A percentile compares a stretch with the other conserved stretches of the same genome.
phyloP scores from a whole-genome alignment of 1,140 invertebrate genomes.

The Linepithema humile region DNA sequence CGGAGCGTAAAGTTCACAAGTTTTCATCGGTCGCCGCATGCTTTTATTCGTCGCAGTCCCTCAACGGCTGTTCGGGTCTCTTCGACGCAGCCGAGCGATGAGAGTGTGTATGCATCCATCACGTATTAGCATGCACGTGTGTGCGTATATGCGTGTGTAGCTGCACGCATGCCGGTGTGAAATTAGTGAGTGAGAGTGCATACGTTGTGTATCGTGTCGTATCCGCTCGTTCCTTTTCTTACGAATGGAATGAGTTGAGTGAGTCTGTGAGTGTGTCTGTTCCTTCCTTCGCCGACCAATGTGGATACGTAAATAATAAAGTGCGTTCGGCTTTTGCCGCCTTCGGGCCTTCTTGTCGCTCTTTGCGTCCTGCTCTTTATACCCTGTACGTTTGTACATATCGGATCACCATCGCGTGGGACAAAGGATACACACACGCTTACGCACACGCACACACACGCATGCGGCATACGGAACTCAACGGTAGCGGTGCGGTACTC shows the following conservation, averaged over 20 bases:
- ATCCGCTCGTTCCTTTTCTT: not conserved
- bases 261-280: not conserved
- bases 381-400: slow-evolving; percentile 12
- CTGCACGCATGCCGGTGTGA: not conserved
- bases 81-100: slow-evolving; percentile 22
- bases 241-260: slow-evolving; percentile 34
- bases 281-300: slow-evolving; percentile 27
- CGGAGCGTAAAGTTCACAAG: not conserved
- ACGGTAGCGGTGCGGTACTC: slow-evolving; percentile 36
- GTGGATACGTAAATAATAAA: slow-evolving; percentile 58
- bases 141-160: not conserved
- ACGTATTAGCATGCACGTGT: not conserved
- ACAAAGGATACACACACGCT: slow-evolving; percentile 73
- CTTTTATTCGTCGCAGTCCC: not conserved
- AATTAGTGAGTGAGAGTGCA: slow-evolving; percentile 2
- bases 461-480: slow-evolving; percentile 21
- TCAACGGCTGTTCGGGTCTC: slow-evolving; percentile 6
- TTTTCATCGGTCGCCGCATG: not conserved
- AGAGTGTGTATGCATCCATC: not conserved
- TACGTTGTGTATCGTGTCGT: slow-evolving; percentile 5
- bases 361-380: slow-evolving; percentile 43
- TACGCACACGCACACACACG: not conserved
- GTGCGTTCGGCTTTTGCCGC: slow-evolving; percentile 43
- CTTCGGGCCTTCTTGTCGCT: slow-evolving; percentile 54
- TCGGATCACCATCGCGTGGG: slow-evolving; percentile 66